Base-by-base conservation (phyloP, 2,113 vertebrate species). In the Poecilia latipinna region DNA sequence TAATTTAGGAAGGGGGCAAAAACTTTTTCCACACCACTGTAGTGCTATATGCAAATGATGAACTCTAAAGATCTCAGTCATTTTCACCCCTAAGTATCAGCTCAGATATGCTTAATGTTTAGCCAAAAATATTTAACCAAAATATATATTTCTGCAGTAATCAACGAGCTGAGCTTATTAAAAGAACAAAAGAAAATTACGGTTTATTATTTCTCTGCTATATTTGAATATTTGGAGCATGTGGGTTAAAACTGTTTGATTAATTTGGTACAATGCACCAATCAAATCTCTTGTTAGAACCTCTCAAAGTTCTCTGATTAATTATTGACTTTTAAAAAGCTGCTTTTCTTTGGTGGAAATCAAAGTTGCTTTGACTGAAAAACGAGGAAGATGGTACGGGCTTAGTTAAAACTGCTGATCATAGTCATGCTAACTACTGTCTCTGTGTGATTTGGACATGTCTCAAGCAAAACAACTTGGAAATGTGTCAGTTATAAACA, bases 271-370 rank as follows among this genome's bases (percentile, higher is more conserved):
- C 19, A 60, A 70, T 10, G 12, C 17, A 26, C 28, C 60, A 62
- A 72, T 72, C 57, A 72, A 44, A 22, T 62, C 35, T 72, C 69
- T 71, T 61, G 57, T 61, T 61, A 42, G 57, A 42, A 19, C 22
- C 33, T 61, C 11, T 69, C 44, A 5, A 13, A 33, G 44, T 54
- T 57, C 8, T 31, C 17, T 11, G 28, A 26, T 28, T 61, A 39
- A 42, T 61, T 24, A 31, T 28, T 22, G 26, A 0, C 35, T 24
- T 44, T 29, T 7, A 22, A 44, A 11, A 37, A 39, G 32, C 57
- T 28, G 22, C 11, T 42, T 28, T 28, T 42, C 12, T 12, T 4
- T 8, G 4, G 26, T 4, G 51, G 15, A 29, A 71, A 62, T 42
- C 5, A 42, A 68, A 54, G 12, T 22, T 31, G 29, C 51, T 51